Evolutionary conservation across 2,113 vertebrate species (phyloP), one percentile per base, ranked within the genome.

Genomic region (Muntiacus muntjak): DNA sequence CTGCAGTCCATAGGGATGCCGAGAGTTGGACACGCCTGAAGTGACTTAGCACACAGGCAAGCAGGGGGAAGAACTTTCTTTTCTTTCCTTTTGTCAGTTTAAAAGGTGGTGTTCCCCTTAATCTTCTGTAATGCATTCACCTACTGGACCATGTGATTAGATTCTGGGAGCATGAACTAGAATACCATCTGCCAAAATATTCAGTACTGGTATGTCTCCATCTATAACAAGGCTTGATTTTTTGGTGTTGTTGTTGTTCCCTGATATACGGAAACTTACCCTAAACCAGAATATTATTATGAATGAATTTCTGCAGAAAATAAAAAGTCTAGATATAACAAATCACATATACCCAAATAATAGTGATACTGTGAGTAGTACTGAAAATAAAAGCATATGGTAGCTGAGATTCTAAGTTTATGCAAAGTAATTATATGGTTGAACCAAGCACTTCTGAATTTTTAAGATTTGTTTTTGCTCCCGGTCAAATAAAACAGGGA

Each of bases 301-400:
- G 71, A 97, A 96, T 76, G 96, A 55, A 84, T 96, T 98, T 96
- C 87, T 76, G 85, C 6, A 0, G 86, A 92, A 97, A 4, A 94
- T 11, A 90, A 95, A 17, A 33, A 55, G 43, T 30, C 71, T 84
- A 43, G 55, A 85, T 40, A 84, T 33, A 15, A 81, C 15, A 23
- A 82, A 62, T n/a, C 6, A 52, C n/a, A 26, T 84, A 54, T 36
- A 50, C 45, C 28, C 92, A 36, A 62, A 87, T 21, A 54, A 91
- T 0, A 64, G n/a, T 26, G 17, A 71, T 7, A 19, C 30, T 88
- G 52, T 58, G 55, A 93, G 84, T 76, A 30, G 89, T n/a, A 64
- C 0, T 43, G 43, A 58, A 94, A 71, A 89, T 30, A 28, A 89
- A 95, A 60, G 71, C 79, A 86, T 0, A 12, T 10, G 8, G 47